Percentiles rank a stretch among this genome's conserved stretches.
Conservation (phyloP, 2,888 invertebrate species). For the Drosophila neonasuta region DNA sequence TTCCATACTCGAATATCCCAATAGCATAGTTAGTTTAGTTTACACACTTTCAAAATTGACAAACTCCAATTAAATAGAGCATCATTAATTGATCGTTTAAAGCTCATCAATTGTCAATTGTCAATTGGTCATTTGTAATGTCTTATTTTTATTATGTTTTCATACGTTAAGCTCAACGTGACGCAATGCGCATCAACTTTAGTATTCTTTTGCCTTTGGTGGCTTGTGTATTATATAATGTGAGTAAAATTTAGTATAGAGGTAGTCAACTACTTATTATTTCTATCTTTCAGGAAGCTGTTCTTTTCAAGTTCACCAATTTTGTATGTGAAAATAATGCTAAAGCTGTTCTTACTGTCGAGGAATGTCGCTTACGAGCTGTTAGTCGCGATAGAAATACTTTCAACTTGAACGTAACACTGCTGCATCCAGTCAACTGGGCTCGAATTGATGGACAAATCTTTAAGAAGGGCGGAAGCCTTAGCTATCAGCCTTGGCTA, state of each 20-base stretch:
- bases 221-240: neutral
- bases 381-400: neutral
- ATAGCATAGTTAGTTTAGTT: neutral
- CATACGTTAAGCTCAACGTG: neutral
- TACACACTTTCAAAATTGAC: neutral
- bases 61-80: neutral
- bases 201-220: neutral
- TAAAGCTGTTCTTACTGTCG: neutral
- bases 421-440: neutral
- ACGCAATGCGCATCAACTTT: neutral
- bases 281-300: neutral
- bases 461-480: neutral
- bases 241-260: neutral
- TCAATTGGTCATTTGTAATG: neutral
- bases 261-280: neutral
- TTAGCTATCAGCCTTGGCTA: neutral
- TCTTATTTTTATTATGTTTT: neutral
- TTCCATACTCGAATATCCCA: neutral
- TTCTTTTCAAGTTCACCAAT: neutral
- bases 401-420: neutral
- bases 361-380: neutral
- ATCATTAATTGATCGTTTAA: neutral
- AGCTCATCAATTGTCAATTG: neutral
- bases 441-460: neutral
- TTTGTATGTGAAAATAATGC: neutral